Evolutionary conservation across 2,888 invertebrate species (phyloP), one percentile per base, ranked within the genome.

Genomic region (Torymus aiolomorphi): DNA sequence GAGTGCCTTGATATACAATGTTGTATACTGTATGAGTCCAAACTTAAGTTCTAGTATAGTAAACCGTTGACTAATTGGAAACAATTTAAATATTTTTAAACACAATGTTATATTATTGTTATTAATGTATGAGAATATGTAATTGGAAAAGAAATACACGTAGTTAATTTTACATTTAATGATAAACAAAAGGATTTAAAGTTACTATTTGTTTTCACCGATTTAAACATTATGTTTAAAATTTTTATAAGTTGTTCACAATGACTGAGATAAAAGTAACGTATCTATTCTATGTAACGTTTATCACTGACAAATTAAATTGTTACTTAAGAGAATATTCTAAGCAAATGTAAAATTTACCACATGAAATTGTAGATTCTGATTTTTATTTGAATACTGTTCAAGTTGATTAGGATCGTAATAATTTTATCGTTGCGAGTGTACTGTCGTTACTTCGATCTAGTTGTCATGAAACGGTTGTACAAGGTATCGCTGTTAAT

Each of bases 1-100:
- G 80, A 83, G 82, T 83, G 82, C 86, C 80, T 70, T 81, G 78
- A 83, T 83, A 82, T 80, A 81, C 83, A n/a, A 82, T 78, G 77
- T 66, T 74, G 20, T 57, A 31, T 74, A 56, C 56, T 52, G 63
- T 65, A 31, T 62, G 78, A 51, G 59, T 61, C 49, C 81, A 82
- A 86, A 79, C 75, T 81, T 71, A 84, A 70, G 81, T 80, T 84
- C 79, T 70, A 71, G 72, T n/a, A n/a, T n/a, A n/a, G 65, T 83
- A 52, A 79, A 75, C 72, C 59, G 57, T 63, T 10, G 56, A 75
- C 62, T 72, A 81, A 56, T 65, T 65, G 51, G 51, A 59, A 77
- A 72, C 18, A 31, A 77, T 65, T 65, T 2, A 65, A 77, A 59
- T 65, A 65, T 59, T 77, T 77, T 77, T 16, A 71, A 77, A 71